Percentiles rank a stretch among this genome's conserved stretches.
Evolutionary conservation across 2,113 vertebrate species (phyloP).

Genomic region (Saguinus imperator): DNA sequence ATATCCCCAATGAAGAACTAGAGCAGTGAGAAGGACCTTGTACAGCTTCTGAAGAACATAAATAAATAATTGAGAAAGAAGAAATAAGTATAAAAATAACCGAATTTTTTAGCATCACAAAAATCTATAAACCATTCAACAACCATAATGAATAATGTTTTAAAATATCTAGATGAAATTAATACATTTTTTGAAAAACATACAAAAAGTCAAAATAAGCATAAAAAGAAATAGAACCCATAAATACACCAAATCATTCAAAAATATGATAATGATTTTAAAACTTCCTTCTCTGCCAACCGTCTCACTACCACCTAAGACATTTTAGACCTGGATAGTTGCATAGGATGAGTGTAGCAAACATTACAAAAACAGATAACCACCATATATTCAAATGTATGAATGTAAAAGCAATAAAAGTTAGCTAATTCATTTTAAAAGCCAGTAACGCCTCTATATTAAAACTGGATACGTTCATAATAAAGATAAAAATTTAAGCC

Average conservation of each 20-base stretch:
- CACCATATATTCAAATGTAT: neutral
- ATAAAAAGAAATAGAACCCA: conserved; percentile 14
- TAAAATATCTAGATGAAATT: neutral
- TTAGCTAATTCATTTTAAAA: neutral
- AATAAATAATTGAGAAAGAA: neutral
- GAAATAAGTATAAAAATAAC: neutral
- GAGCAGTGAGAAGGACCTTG: neutral
- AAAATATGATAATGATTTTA: neutral
- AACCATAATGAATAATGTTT: neutral
- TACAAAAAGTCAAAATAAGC: neutral
- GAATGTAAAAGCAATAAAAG: neutral
- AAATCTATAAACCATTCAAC: neutral
- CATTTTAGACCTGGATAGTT: neutral
- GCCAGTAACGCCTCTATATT: neutral
- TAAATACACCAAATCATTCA: neutral
- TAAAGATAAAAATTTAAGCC: neutral
- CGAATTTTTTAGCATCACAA: neutral
- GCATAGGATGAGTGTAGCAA: neutral
- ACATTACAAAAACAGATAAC: neutral
- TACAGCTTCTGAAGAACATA: neutral
- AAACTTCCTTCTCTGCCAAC: neutral
- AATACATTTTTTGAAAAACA: neutral
- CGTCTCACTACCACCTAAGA: neutral
- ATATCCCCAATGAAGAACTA: neutral
- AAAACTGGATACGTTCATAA: neutral